Evolutionary conservation across 2,888 invertebrate species (phyloP), one percentile per base, ranked within the genome.

Genomic region (Aphodius sticticus): DNA sequence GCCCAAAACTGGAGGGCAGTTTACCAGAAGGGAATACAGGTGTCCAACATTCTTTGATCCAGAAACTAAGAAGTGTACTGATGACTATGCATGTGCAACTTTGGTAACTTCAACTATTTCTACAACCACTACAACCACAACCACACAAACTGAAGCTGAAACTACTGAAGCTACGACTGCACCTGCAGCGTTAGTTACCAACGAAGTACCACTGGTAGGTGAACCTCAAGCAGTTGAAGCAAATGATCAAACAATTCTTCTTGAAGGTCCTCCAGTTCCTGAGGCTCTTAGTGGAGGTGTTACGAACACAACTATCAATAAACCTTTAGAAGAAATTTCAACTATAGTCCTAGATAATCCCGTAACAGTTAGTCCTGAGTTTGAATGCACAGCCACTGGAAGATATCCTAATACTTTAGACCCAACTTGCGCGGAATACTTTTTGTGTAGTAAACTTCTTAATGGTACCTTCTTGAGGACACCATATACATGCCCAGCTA

Each of bases 371-470:
- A 26, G 7, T 26, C 70, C 70, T 4, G 26, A 77, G 35, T 77
- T 77, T 77, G 35, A 85, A 0, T 91, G 91, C 81, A 84, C 87
- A 0, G 79, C 88, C 0, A 87, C 87, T 0, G 91, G 91, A 0
- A 87, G 90, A 83, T 90, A 87, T 70, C 87, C 90, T 0, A 86
- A 91, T 82, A 82, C 87, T 2, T 71, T 85, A 0, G 90, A 90
- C 76, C 84, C 26, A 12, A 80, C 69, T 74, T 85, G 84, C 72
- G 79, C 70, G 75, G 81, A 69, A 16, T 85, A 84, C 77, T 83
- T 82, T 70, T 72, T 83, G 0, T 86, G 84, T 81, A 81, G 80
- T 0, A 79, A 79, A 16, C 75, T 81, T 76, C 79, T 7, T 15
- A 83, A 81, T 79, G 83, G 83, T 16, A 86, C 86, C 0, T 90